phyloP scores from a whole-genome alignment of 2,113 vertebrate species.

The Plecturocebus donacophilus region DNA sequence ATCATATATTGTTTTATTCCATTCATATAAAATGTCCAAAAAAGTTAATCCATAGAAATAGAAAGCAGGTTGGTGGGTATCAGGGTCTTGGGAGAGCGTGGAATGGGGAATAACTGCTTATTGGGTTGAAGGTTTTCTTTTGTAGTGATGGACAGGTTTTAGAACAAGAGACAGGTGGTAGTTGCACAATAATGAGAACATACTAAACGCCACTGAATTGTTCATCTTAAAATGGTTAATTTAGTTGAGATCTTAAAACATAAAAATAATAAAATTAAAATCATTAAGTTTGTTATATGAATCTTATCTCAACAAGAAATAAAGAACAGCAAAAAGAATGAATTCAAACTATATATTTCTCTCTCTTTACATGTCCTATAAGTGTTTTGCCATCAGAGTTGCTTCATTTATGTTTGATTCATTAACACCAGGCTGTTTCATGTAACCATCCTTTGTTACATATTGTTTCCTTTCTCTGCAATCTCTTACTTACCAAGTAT shows the following conservation, averaged over 20 bases:
- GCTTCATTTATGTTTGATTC: background rate
- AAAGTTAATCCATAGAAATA: background rate
- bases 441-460: background rate
- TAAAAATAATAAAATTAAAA: too few species aligned
- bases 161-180: background rate
- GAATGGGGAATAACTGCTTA: background rate
- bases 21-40: background rate
- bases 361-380: background rate
- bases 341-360: background rate
- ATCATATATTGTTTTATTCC: background rate
- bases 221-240: background rate
- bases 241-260: background rate
- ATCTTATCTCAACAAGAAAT: background rate
- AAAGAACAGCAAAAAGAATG: background rate
- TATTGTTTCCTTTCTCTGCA: background rate
- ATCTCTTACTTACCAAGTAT: background rate
- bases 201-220: background rate
- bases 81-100: rapidly evolving
- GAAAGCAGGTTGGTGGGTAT: background rate
- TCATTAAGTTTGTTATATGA: background rate
- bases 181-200: background rate
- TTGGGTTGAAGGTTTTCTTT: background rate
- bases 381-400: background rate
- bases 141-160: background rate
- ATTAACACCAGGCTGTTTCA: background rate